Conservation (phyloP, 2,888 invertebrate species). For the Sesia apiformis region DNA sequence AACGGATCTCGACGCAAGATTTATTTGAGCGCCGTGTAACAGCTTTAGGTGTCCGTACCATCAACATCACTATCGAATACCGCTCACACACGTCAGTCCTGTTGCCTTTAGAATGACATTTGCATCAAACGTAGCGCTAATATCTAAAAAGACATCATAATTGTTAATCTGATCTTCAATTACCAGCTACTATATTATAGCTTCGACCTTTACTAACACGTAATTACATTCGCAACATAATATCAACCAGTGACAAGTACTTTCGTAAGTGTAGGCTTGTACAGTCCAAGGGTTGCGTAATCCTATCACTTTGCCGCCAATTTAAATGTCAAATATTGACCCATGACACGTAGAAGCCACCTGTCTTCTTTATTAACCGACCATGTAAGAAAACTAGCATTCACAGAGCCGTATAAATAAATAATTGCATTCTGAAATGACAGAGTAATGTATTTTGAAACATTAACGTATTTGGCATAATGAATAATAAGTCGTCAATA, state of each 20-base stretch:
- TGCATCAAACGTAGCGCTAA: conserved; percentile 4
- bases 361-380: conserved; percentile 26
- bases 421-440: neutral
- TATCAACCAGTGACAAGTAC: conserved; percentile 47
- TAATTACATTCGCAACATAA: conserved; percentile 45
- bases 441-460: neutral
- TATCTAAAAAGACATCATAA: conserved; percentile 17
- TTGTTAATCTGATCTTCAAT: conserved; percentile 36
- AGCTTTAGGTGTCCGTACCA: too few relatives aligned
- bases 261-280: conserved; percentile 33
- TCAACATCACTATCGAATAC: neutral
- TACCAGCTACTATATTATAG: conserved; percentile 24
- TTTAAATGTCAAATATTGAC: conserved; percentile 68
- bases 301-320: conserved; percentile 27
- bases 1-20: too few relatives aligned
- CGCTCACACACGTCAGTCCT: neutral
- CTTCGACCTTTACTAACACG: conserved; percentile 39
- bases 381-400: neutral
- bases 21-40: too few relatives aligned
- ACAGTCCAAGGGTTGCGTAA: conserved; percentile 36
- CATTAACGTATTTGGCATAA: neutral
- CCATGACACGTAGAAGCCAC: conserved; percentile 47
- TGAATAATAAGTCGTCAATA: neutral
- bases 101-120: conserved; percentile 6
- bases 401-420: neutral